phyloP scores from a whole-genome alignment of 2,888 invertebrate genomes.

The Philopedon plagiatum region DNA sequence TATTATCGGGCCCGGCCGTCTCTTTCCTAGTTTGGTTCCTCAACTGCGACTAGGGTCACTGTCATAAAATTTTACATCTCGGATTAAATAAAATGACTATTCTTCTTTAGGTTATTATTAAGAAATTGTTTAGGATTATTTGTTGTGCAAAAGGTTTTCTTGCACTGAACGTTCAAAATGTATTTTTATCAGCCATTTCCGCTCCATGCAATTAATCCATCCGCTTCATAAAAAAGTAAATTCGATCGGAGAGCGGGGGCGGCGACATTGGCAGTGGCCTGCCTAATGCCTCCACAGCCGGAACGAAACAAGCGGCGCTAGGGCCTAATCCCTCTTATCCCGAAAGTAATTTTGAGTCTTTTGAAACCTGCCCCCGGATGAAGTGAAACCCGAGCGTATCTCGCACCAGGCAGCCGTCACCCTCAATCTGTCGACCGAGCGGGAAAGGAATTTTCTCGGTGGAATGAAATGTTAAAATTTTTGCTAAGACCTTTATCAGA shows the following conservation, averaged over 20 bases:
- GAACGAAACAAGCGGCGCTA: constrained; percentile 52
- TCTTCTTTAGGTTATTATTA: no score
- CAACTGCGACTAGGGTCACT: no score
- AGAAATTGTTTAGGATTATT: no score
- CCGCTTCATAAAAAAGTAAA: constrained; percentile 45
- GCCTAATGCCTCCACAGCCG: constrained; percentile 47
- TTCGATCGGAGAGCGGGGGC: constrained; percentile 48
- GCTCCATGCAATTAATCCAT: constrained; percentile 43
- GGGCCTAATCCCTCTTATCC: constrained; percentile 76
- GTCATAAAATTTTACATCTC: no score
- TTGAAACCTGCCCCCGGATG: constrained; percentile 71
- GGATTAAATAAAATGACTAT: no score
- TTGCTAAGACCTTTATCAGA: constrained; percentile 46
- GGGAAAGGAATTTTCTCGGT: constrained; percentile 49
- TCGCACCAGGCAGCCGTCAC: constrained; percentile 51
- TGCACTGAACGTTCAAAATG: not conserved
- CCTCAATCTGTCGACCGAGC: constrained; percentile 46
- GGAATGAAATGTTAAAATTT: constrained; percentile 50
- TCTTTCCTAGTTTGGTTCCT: no score
- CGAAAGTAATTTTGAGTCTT: constrained; percentile 77
- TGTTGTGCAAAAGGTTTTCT: not conserved
- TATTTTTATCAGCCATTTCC: constrained; percentile 9
- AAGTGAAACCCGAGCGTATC: constrained; percentile 54
- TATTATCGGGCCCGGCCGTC: no score
- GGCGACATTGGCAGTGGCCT: constrained; percentile 46